phyloP scores from a whole-genome alignment of 2,113 vertebrate genomes.

The Charina bottae region DNA sequence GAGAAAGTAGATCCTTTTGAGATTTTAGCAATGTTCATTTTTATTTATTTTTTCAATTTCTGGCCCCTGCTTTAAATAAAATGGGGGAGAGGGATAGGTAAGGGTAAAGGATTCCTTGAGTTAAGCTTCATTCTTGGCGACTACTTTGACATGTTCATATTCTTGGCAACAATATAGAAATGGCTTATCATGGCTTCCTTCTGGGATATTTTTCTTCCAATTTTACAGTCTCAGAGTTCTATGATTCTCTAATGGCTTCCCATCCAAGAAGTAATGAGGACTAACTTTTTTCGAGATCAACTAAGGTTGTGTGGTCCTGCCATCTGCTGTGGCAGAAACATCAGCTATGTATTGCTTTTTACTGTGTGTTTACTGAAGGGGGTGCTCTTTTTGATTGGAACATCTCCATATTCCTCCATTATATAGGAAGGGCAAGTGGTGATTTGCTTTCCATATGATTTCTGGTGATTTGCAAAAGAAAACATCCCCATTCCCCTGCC shows the following conservation, averaged over 20 bases:
- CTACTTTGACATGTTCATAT: not conserved
- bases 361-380: too few relatives aligned
- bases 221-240: not conserved
- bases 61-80: not conserved
- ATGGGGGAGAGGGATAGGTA: not conserved
- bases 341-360: not conserved
- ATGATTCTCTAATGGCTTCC: not conserved
- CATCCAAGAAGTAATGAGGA: not conserved
- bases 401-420: not conserved
- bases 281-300: not conserved
- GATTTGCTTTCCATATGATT: not conserved
- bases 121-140: not conserved
- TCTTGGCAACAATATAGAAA: not conserved
- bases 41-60: not conserved
- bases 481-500: not conserved
- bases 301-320: not conserved
- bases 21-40: not conserved
- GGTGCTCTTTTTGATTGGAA: not conserved
- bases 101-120: not conserved
- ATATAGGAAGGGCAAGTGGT: not conserved
- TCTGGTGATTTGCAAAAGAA: not conserved
- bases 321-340: not conserved
- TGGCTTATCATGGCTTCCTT: not conserved
- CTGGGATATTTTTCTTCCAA: not conserved
- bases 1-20: not conserved